These are phyloP conservation scores for Leptinotarsa texana DNA, from an alignment of 1,140 invertebrate genomes.

Conservation along the genomic window DNA sequence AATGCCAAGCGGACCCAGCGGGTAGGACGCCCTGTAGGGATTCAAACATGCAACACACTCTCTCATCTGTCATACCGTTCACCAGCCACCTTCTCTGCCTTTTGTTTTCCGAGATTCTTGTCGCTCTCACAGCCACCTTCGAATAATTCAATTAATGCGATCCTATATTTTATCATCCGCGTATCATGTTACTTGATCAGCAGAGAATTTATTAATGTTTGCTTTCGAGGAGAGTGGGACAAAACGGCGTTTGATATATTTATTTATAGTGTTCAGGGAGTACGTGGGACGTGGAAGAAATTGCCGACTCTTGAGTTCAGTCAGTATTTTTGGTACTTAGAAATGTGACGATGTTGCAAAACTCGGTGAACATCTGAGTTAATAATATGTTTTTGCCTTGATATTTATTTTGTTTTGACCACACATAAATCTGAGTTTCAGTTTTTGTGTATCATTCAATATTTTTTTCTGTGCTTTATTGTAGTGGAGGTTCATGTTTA, in stretches of 20 bases:
- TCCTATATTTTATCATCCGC: background rate
- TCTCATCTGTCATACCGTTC: slow-evolving; percentile 24
- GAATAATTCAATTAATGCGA: slow-evolving; percentile 6
- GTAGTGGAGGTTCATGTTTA: no score
- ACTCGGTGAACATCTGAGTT: no score
- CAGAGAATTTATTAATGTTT: slow-evolving; percentile 8
- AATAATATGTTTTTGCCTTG: no score
- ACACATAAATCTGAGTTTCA: no score
- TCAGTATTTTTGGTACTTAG: no score
- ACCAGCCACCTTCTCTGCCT: slow-evolving; percentile 3
- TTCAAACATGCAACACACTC: slow-evolving; percentile 24
- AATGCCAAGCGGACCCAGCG: slow-evolving; percentile 24
- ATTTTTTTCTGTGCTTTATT: no score
- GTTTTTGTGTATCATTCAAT: no score
- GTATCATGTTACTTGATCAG: slow-evolving; percentile 2
- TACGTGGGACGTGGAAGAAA: slow-evolving; percentile 2
- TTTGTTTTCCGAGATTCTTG: slow-evolving; percentile 7
- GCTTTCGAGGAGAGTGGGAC: background rate
- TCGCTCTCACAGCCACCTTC: background rate
- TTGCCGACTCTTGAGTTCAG: background rate
- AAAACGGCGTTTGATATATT: slow-evolving; percentile 9
- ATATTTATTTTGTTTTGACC: no score
- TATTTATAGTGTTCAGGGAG: background rate
- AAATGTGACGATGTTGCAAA: no score
- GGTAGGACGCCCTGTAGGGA: slow-evolving; percentile 23